Evolutionary conservation across 2,888 invertebrate genomes (phyloP).

Genomic region (Eristalis intricaria): DNA sequence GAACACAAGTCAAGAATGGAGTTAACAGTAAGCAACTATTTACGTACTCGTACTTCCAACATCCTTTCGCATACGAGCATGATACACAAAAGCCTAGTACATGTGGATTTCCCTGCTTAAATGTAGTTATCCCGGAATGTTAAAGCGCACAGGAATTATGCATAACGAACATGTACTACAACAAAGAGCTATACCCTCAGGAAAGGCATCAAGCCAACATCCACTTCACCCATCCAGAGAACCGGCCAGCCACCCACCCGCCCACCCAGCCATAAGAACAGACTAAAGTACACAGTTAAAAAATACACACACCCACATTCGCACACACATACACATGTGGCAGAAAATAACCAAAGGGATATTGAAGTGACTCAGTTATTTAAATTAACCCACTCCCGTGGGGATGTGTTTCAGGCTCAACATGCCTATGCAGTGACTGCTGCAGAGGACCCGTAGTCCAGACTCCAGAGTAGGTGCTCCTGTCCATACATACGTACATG

Average conservation of each 20-base stretch:
- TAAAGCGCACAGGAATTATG: conserved; percentile 54
- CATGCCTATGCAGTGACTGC: conserved; percentile 22
- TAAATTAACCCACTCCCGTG: conserved; percentile 61
- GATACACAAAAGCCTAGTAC: not conserved
- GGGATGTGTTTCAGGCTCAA: conserved; percentile 49
- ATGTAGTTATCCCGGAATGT: conserved; percentile 49
- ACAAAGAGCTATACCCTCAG: conserved; percentile 50
- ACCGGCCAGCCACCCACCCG: not conserved
- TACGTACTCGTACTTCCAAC: conserved; percentile 29
- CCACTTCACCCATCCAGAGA: conserved; percentile 5
- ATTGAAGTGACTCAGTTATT: conserved; percentile 63
- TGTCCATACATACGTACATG: not conserved
- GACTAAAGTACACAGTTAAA: not conserved
- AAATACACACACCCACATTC: not conserved
- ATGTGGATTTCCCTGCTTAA: conserved; percentile 35
- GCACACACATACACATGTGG: not conserved
- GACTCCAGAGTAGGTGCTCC: not conserved
- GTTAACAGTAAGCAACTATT: conserved; percentile 59
- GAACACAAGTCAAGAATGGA: conserved; percentile 47
- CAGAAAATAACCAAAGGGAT: conserved; percentile 16
- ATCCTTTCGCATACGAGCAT: conserved; percentile 24
- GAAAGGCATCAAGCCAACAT: conserved; percentile 50
- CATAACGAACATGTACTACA: conserved; percentile 43
- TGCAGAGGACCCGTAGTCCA: not conserved
- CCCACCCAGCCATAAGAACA: conserved; percentile 21